Base-by-base conservation (phyloP, 2,797 vertebrate species). In the Phyllotis vaccarum region DNA sequence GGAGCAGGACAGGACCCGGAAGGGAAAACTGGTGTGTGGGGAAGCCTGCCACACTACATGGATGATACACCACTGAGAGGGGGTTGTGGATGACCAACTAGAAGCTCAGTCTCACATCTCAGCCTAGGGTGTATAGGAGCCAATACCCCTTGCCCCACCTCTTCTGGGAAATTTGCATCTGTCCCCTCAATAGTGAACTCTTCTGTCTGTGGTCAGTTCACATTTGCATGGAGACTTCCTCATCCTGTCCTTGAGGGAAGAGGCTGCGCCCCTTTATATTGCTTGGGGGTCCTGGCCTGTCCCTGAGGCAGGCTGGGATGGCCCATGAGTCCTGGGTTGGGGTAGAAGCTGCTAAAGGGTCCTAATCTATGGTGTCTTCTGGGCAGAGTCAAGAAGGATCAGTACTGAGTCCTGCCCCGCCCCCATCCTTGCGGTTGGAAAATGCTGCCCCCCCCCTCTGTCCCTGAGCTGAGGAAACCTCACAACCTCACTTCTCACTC, bases 391-490 rank as follows among this genome's bases (percentile, higher is more conserved):
- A 62, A 81, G 90, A 37, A 37, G 89, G 88, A 74, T 74, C 27
- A 3, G 56, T 96, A 89, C 80, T 75, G 92, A 82, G 72, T 31
- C 97, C 99, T 98, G 98, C 98, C 98, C 98, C 81, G 19, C 34
- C 99, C 99, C 99, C 99, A 99, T 99, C 98, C 98, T 98, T 99
- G 99, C 95, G 99, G 99, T 99, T 98, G 99, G 99, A 99, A 99
- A 99, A 98, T 99, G 99, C 99, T 98, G n/a, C 98, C 54, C 96
- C 87, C 87, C 70, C 37, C 37, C 40, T 43, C 99, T 98, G 99
- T 99, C 98, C 98, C 98, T 99, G 99, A 98, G 98, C 99, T 99
- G 98, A 98, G 98, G 98, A 98, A 98, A 98, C 98, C 98, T 99
- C 99, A 99, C 99, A 98, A 98, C 98, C 98, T 99, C 99, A 99